Conservation (phyloP, 2,113 vertebrate species). For the Poecile atricapillus region DNA sequence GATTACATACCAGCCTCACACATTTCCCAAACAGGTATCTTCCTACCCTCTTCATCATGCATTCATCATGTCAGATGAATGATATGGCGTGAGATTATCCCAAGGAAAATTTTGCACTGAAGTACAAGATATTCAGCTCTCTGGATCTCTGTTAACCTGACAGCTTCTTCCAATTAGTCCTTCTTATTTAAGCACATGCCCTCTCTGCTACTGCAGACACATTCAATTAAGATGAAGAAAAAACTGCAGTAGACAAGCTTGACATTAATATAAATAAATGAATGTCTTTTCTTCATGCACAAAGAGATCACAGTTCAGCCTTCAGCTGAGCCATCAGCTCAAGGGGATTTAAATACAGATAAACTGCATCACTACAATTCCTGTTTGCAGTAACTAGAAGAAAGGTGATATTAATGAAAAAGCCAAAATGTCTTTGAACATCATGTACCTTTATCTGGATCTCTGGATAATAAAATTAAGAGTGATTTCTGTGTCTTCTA, state of each 20-base stretch:
- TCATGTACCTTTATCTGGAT: background rate
- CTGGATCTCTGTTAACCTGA: conserved; percentile 33
- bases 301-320: background rate
- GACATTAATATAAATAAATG: conserved; percentile 41
- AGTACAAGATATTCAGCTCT: background rate
- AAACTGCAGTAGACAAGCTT: conserved; percentile 19
- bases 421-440: background rate
- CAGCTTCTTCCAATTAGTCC: conserved; percentile 37
- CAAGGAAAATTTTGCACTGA: background rate
- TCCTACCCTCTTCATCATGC: background rate
- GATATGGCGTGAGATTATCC: background rate
- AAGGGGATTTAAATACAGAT: background rate
- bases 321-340: background rate
- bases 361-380: background rate
- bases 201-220: background rate
- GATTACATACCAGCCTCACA: background rate
- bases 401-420: background rate
- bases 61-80: background rate
- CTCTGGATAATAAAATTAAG: background rate
- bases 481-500: background rate
- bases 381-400: background rate
- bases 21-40: background rate
- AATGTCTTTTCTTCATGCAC: background rate
- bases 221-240: conserved; percentile 20
- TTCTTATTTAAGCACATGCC: background rate